A percentile compares a stretch with the other conserved stretches of the same genome.
Evolutionary conservation across 2,113 vertebrate species (phyloP).

Genomic region (Mustelus asterias): DNA sequence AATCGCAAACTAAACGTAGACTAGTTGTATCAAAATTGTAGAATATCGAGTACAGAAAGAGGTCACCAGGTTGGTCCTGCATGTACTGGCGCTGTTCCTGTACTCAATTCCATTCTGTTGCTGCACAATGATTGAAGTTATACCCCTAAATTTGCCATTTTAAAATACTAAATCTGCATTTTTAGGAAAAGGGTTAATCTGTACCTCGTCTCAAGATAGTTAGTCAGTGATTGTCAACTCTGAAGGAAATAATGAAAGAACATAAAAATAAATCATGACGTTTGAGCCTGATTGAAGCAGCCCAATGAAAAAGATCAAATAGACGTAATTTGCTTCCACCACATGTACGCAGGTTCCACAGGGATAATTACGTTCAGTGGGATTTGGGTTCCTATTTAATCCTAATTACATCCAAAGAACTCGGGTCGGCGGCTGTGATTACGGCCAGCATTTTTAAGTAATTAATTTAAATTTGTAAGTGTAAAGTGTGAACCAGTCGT

Average conservation of each 20-base stretch:
- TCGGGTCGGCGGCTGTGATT: not conserved
- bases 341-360: not conserved
- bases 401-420: not conserved
- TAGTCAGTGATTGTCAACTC: not conserved
- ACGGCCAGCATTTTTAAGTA: not conserved
- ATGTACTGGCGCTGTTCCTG: not conserved
- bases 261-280: not conserved
- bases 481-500: not conserved
- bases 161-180: not conserved
- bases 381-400: conserved; percentile 2
- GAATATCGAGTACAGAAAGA: not conserved
- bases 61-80: not conserved
- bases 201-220: not conserved
- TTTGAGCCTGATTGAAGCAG: not conserved
- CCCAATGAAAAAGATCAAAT: not conserved
- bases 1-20: not conserved
- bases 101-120: not conserved
- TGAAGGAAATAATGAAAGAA: not conserved
- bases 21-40: not conserved
- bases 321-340: not conserved
- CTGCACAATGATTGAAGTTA: not conserved
- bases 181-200: not conserved
- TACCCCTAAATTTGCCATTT: not conserved
- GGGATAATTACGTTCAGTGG: not conserved
- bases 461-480: not conserved